phyloP scores from a whole-genome alignment of 2,113 vertebrate genomes.

The Gavia stellata region DNA sequence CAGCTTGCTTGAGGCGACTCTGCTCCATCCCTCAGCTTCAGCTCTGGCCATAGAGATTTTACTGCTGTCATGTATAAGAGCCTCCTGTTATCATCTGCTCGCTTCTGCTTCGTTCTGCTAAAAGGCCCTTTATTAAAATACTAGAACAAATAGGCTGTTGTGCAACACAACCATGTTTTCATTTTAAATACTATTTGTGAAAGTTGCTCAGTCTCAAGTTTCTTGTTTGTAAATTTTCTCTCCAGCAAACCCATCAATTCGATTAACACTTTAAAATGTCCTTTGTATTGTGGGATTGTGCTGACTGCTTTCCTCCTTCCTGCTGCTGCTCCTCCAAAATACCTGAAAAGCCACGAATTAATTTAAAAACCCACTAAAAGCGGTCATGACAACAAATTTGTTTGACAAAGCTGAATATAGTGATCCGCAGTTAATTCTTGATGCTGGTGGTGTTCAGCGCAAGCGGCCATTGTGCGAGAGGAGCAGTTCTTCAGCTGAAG shows the following conservation, averaged over 20 bases:
- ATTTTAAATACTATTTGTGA: neutral
- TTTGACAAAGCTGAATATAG: neutral
- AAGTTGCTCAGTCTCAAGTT: neutral
- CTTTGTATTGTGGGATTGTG: neutral
- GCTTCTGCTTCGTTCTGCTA: neutral
- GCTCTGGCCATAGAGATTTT: rapidly evolving
- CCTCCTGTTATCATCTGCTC: neutral
- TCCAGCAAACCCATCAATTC: rapidly evolving
- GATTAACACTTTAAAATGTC: rapidly evolving
- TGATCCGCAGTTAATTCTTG: rapidly evolving
- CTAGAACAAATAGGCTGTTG: neutral
- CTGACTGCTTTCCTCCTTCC: neutral
- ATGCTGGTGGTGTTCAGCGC: rapidly evolving
- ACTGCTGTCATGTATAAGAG: neutral
- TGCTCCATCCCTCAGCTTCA: neutral
- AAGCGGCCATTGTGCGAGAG: neutral
- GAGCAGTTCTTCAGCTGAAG: neutral
- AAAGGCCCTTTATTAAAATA: neutral
- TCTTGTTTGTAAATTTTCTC: rapidly evolving
- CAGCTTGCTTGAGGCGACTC: neutral
- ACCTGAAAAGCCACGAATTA: neutral
- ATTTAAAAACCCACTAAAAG: neutral
- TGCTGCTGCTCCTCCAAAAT: neutral
- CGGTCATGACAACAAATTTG: rapidly evolving
- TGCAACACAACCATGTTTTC: neutral